A percentile compares a stretch with the other conserved stretches of the same genome.
These are phyloP conservation scores for Pentalonia nigronervosa DNA, from an alignment of 1,140 invertebrate species.

Conservation along the genomic window DNA sequence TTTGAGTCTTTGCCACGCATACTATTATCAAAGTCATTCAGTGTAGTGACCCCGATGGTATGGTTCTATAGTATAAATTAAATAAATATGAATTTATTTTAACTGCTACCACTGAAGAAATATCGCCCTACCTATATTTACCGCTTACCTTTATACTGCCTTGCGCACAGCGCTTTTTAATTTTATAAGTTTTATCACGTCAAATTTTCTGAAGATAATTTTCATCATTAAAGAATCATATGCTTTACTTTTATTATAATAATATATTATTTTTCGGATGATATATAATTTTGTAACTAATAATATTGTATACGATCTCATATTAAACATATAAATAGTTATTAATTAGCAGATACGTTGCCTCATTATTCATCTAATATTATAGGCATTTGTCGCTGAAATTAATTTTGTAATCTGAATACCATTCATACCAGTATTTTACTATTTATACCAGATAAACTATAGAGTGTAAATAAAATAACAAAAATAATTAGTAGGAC, in stretches of 20 bases:
- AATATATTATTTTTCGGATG: not conserved
- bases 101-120: not conserved
- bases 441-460: not conserved
- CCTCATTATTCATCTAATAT: not conserved
- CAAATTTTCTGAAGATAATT: not conserved
- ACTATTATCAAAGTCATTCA: not conserved
- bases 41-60: not conserved
- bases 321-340: not conserved
- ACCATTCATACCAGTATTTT: not conserved
- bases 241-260: not conserved
- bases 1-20: not conserved
- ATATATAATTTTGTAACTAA: not conserved
- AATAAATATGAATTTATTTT: not conserved
- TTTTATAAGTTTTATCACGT: not conserved
- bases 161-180: not conserved
- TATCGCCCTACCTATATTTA: not conserved
- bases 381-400: not conserved
- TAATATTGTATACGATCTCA: not conserved
- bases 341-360: not conserved
- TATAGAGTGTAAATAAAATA: not conserved
- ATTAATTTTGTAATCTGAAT: not conserved
- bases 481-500: not conserved
- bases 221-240: not conserved
- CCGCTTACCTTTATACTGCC: no score
- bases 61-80: not conserved